Evolutionary conservation across 2,888 invertebrate genomes (phyloP), one percentile per base, ranked within the genome.

Genomic region (Portevinia maculata): DNA sequence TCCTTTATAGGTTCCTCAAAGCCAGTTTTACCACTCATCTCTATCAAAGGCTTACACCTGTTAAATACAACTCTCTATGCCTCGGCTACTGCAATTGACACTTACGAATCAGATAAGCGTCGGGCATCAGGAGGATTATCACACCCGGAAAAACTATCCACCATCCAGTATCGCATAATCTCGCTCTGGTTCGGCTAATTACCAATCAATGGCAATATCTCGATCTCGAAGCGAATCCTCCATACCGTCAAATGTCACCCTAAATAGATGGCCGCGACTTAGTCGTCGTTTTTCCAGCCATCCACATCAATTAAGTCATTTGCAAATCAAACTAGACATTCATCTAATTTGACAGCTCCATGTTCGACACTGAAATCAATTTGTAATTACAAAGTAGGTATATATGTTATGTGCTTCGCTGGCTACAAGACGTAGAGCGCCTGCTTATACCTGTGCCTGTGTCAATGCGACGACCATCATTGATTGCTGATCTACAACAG

Each of bases 281-380:
- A 1, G 9, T 9, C 3, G 15, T 74, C 83, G 78, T 70, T 83
- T 78, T 78, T 67, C 78, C 83, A 74, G 83, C 50, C 67, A 55
- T 79, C 84, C 62, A 79, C 60, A 79, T 84, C 79, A 73, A 84
- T 84, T 84, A 79, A 84, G 84, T 79, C 84, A 84, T 84, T 84
- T 84, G 84, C 79, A 79, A 79, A 79, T 84, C 84, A 84, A 84
- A 79, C 73, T 74, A 84, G 84, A 84, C 84, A 84, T 84, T 84
- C 79, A 84, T 84, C 79, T 84, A 84, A 84, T 84, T 84, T 84
- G 84, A 79, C 84, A 79, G 79, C 74, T 74, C 59, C 79, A 84
- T 84, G 84, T 84, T 84, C 84, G 79, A 84, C 84, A 84, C 74
- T 84, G 73, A 84, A 84, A 84, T 79, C 84, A 84, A 84, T 84